phyloP scores from a whole-genome alignment of 1,140 invertebrate genomes.

The Conus betulinus region DNA sequence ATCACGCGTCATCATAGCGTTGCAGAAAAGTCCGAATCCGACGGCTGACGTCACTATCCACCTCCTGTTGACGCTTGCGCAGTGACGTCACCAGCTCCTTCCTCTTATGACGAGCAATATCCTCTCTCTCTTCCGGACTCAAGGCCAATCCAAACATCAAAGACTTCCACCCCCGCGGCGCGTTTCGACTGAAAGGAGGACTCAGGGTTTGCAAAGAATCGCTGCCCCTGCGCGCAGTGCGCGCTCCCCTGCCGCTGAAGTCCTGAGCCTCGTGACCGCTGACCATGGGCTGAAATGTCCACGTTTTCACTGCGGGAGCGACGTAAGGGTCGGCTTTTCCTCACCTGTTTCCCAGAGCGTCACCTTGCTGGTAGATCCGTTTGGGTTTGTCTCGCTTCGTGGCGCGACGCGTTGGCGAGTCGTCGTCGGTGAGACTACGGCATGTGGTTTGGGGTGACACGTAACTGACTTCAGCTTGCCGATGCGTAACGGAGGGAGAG shows the following conservation, averaged over 20 bases:
- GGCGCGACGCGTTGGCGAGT: not conserved
- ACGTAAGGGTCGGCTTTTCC: not conserved
- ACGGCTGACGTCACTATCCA: slow-evolving; percentile 25
- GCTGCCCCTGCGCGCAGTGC: not conserved
- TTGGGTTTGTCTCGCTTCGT: not conserved
- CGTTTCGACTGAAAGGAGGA: not conserved
- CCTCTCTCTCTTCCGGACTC: not conserved
- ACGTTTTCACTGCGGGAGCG: not conserved
- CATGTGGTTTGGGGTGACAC: not conserved
- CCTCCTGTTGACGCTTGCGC: slow-evolving; percentile 18
- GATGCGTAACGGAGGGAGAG: not conserved
- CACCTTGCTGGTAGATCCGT: not conserved
- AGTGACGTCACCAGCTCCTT: slow-evolving; percentile 24
- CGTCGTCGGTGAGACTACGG: not conserved
- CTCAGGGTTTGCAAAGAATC: not conserved
- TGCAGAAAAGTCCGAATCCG: slow-evolving; percentile 17
- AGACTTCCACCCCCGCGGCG: not conserved
- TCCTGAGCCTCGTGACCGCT: too few species aligned
- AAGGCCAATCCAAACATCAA: not conserved
- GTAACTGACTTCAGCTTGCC: not conserved
- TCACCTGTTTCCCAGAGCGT: too few species aligned
- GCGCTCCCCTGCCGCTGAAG: not conserved
- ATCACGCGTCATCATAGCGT: not conserved
- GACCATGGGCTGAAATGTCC: not conserved
- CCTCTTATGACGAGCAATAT: slow-evolving; percentile 11